Percentiles rank a stretch among this genome's conserved stretches.
Evolutionary conservation across 2,113 vertebrate genomes (phyloP).

Genomic region (Nycticryphes semicollaris): DNA sequence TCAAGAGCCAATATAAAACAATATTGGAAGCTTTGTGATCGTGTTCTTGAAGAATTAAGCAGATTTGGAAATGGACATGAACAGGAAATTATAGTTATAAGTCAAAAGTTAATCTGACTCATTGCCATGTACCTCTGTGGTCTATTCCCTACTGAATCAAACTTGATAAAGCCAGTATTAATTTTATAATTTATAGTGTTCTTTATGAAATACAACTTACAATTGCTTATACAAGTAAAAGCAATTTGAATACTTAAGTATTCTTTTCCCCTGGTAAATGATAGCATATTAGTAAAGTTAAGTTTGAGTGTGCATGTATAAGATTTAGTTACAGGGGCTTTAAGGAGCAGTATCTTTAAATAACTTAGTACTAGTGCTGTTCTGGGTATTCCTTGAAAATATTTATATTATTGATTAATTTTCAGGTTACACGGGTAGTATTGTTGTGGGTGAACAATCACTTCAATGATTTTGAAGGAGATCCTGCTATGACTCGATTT

Average conservation of each 20-base stretch:
- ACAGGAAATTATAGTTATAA: not conserved
- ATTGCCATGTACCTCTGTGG: not conserved
- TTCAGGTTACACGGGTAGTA: constrained; percentile 98
- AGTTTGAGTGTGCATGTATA: not conserved
- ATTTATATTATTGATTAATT: constrained; percentile 9
- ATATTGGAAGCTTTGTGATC: not conserved
- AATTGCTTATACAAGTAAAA: not conserved
- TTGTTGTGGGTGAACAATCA: constrained; percentile 99
- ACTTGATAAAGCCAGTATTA: not conserved
- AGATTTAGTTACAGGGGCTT: not conserved
- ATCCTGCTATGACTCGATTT: constrained; percentile 94
- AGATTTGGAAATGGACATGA: constrained; percentile 4
- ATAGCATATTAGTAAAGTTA: not conserved
- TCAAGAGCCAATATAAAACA: not conserved
- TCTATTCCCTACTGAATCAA: not conserved
- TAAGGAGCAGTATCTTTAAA: not conserved
- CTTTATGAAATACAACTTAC: not conserved
- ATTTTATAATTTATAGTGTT: not conserved
- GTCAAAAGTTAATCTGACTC: not conserved
- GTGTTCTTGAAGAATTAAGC: not conserved
- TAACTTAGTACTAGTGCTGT: not conserved
- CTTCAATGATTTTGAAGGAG: constrained; percentile 99
- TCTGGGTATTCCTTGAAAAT: not conserved
- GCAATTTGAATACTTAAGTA: not conserved
- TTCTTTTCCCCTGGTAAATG: not conserved